A percentile compares a stretch with the other conserved stretches of the same genome.
These are phyloP conservation scores for Volucella bombylans DNA, from an alignment of 2,888 invertebrate genomes.

Conservation along the genomic window DNA sequence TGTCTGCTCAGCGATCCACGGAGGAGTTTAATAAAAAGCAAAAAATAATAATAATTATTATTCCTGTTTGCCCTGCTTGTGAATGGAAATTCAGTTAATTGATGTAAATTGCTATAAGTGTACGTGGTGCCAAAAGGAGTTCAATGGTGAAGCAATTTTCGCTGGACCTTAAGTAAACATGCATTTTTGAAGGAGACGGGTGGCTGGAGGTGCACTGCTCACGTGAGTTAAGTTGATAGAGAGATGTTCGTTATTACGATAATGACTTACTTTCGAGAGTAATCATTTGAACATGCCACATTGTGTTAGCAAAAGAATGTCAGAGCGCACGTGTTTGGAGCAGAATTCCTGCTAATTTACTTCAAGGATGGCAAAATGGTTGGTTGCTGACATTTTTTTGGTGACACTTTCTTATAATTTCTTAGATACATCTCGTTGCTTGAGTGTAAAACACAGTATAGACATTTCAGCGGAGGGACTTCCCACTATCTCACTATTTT, in stretches of 20 bases:
- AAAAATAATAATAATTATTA: not conserved
- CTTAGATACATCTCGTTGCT: too few relatives aligned
- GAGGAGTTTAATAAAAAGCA: not conserved
- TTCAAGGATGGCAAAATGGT: too few relatives aligned
- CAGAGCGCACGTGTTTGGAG: not conserved
- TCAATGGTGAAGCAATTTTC: conserved; percentile 20
- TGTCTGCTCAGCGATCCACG: conserved; percentile 19
- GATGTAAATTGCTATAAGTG: conserved; percentile 45
- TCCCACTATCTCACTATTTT: too few relatives aligned
- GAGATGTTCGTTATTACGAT: conserved; percentile 42
- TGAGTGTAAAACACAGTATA: too few relatives aligned
- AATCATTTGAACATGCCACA: conserved; percentile 37
- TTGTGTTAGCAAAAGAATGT: not conserved
- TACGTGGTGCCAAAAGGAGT: conserved; percentile 18
- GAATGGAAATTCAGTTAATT: conserved; percentile 45
- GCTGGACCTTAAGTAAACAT: conserved; percentile 26
- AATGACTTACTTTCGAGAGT: conserved; percentile 49
- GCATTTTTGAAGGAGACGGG: not conserved
- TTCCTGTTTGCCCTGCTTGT: conserved; percentile 16
- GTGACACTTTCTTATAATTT: too few relatives aligned
- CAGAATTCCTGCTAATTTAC: too few relatives aligned
- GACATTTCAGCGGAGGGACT: too few relatives aligned
- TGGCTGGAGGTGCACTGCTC: not conserved
- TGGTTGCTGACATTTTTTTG: too few relatives aligned
- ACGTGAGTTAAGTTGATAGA: conserved; percentile 6